Percentiles rank a stretch among this genome's conserved stretches.
Conservation (phyloP, 2,888 invertebrate genomes). For the Sarcophaga subvicina region DNA sequence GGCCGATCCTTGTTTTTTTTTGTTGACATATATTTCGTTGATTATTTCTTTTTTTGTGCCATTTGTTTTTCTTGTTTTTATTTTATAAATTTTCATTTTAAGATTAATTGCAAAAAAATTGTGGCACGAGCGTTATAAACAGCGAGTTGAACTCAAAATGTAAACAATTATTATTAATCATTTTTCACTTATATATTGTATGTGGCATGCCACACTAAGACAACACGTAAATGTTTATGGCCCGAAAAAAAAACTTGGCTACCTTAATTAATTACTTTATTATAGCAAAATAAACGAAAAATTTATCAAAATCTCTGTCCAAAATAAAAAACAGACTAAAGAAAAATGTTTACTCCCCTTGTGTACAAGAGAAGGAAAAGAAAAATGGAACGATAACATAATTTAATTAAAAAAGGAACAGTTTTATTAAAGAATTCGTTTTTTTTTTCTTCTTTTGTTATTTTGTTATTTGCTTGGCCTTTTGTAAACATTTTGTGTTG, state of each 20-base stretch:
- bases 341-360: conserved; percentile 40
- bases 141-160: conserved; percentile 23
- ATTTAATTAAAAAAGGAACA: conserved; percentile 57
- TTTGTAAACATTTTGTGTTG: conserved; percentile 22
- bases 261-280: conserved; percentile 58
- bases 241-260: neutral
- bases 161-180: conserved; percentile 47
- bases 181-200: neutral
- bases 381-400: conserved; percentile 58
- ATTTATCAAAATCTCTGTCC: conserved; percentile 22
- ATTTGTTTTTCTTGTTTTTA: neutral
- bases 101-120: neutral
- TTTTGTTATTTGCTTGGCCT: neutral
- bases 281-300: conserved; percentile 5
- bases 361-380: neutral
- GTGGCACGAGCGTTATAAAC: conserved; percentile 56
- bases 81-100: neutral
- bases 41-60: too few species aligned
- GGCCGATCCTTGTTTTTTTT: too few species aligned
- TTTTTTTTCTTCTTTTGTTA: neutral
- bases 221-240: neutral
- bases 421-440: neutral
- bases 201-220: conserved; percentile 6
- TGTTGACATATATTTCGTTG: too few species aligned
- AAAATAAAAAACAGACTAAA: conserved; percentile 35